phyloP scores from a whole-genome alignment of 2,888 invertebrate genomes.

The Argyresthia albistria region DNA sequence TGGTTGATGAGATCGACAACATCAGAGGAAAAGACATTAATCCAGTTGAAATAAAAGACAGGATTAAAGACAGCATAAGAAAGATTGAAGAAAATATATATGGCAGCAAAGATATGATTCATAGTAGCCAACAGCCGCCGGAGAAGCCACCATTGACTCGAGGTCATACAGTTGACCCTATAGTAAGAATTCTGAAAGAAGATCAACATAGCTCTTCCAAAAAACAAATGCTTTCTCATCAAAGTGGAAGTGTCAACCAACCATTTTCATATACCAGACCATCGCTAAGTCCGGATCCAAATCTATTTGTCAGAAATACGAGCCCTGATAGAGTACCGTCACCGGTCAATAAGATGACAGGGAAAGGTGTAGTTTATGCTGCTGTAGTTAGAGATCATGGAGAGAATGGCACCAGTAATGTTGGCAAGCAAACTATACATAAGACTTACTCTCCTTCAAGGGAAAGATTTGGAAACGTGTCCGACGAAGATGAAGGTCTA shows the following conservation, averaged over 20 bases:
- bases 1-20: conserved; percentile 55
- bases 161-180: conserved; percentile 81
- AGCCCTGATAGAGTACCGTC: conserved; percentile 62
- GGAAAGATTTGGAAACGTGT: conserved; percentile 69
- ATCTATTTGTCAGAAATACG: conserved; percentile 47
- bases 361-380: conserved; percentile 81
- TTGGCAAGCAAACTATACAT: conserved; percentile 62
- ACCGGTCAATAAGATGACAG: conserved; percentile 62
- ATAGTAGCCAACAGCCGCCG: conserved; percentile 80
- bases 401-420: conserved; percentile 28
- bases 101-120: conserved; percentile 75
- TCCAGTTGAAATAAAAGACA: conserved; percentile 47
- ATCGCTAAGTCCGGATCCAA: conserved; percentile 66
- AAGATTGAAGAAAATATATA: conserved; percentile 64
- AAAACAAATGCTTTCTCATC: conserved; percentile 71
- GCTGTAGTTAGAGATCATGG: conserved; percentile 75
- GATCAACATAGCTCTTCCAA: conserved; percentile 78
- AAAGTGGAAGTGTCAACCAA: conserved; percentile 79
- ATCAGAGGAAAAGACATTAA: conserved; percentile 32
- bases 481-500: conserved; percentile 87
- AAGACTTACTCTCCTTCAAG: conserved; percentile 58
- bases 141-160: conserved; percentile 79
- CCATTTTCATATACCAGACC: conserved; percentile 86
- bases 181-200: conserved; percentile 82
- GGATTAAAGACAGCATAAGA: conserved; percentile 64